Conservation (phyloP, 2,797 vertebrate genomes). For the Pangasius sanitwongsei region DNA sequence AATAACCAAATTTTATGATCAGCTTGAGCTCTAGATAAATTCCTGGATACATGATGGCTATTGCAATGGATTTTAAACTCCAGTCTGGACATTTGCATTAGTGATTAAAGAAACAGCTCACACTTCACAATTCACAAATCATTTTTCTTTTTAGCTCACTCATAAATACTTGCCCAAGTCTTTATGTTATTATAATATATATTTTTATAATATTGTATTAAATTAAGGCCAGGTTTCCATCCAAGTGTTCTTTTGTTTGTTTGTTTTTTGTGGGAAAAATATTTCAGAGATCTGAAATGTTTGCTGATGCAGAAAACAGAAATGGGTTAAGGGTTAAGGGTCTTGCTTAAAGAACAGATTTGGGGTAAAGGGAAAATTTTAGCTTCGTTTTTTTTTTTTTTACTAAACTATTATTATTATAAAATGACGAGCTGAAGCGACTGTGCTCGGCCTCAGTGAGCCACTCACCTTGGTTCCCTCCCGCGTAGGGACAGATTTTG, state of each 20-base stretch:
- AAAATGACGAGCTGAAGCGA: not conserved
- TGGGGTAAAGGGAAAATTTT: not conserved
- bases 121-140: not conserved
- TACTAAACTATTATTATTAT: no score
- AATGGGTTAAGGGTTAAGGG: not conserved
- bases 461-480: conserved; percentile 47
- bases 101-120: not conserved
- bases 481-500: conserved; percentile 70
- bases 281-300: no score
- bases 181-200: no score
- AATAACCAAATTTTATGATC: not conserved
- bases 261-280: no score
- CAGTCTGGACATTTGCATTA: not conserved
- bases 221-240: no score
- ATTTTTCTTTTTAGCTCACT: no score
- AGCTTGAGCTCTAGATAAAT: not conserved
- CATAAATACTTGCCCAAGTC: no score
- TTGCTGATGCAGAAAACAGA: no score
- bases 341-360: not conserved
- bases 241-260: no score
- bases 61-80: not conserved
- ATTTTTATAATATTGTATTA: no score
- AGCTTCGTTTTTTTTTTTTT: not conserved
- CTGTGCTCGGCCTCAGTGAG: not conserved
- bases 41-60: not conserved